Base-by-base conservation (phyloP, 2,113 vertebrate species). In the Sitta europaea region DNA sequence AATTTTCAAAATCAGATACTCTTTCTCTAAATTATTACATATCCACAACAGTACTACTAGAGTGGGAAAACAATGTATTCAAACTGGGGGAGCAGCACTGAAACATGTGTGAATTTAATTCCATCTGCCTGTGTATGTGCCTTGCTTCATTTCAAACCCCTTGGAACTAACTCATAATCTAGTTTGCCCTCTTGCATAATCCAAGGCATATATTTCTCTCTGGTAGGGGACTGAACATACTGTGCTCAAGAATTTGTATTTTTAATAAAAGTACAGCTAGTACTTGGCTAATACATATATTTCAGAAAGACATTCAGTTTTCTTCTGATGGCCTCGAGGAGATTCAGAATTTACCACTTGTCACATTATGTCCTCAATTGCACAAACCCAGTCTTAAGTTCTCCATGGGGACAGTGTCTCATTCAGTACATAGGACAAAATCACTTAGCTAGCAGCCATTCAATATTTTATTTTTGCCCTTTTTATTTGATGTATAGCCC, bases 391-490 rank as follows among this genome's bases (percentile, higher is more conserved):
- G 38, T 38, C 45, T 62, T 62, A 70, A 65, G 7, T 65, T 79
- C 43, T 73, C 80, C 42, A 38, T 12, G 29, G 81, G 87, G 85
- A 92, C 50, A 75, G 57, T 35, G 24, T 73, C 81, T 94, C 84
- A 75, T 75, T 87, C 66, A 66, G 51, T 35, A 75, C 42, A 76
- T 22, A 76, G 74, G 70, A 85, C 66, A 94, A 71, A 92, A 89
- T 68, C 76, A 81, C 40, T 82, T 59, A 81, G 73, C 78, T 82
- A 93, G 62, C 45, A 96, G 67, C 23, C 50, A 66, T 89, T 87
- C 89, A 79, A 2, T 87, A 91, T 91, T 92, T 95, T 61, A 63
- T 81, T 86, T 94, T 95, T 12, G 11, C 94, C 89, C 90, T 92
- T 94, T 96, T 79, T 76, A 36, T 92, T 88, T 68, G 62, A 88